Conservation (phyloP, 2,888 invertebrate genomes). For the Melipona bicolor region DNA sequence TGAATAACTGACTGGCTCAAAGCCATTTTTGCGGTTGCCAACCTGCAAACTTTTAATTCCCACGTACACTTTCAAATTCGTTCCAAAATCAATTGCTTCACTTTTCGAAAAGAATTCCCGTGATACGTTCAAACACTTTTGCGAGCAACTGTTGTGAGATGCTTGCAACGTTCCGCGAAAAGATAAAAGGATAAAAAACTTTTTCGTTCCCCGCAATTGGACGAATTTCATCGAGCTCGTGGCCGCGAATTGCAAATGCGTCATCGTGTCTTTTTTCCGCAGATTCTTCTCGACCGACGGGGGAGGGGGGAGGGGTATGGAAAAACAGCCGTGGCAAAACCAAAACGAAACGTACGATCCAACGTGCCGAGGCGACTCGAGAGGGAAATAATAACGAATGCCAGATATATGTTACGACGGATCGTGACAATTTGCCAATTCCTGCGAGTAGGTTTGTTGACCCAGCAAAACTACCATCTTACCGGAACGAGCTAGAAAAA, state of each 20-base stretch:
- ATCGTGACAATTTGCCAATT: slow-evolving; percentile 75
- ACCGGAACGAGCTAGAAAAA: slow-evolving; percentile 39
- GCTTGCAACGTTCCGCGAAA: slow-evolving; percentile 38
- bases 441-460: slow-evolving; percentile 73
- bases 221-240: slow-evolving; percentile 16
- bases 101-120: neutral
- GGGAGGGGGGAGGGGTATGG: fast-evolving
- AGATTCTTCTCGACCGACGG: neutral
- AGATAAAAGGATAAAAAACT: neutral
- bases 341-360: neutral
- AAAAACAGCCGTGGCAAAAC: too few species aligned
- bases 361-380: fast-evolving
- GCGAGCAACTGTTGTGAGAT: slow-evolving; percentile 26
- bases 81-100: too few species aligned
- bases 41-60: too few species aligned
- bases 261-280: neutral
- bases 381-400: slow-evolving; percentile 43
- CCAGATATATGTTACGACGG: slow-evolving; percentile 16
- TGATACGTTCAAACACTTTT: too few species aligned
- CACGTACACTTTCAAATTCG: too few species aligned
- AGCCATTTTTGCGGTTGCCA: too few species aligned
- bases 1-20: too few species aligned
- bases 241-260: slow-evolving; percentile 1
- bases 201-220: slow-evolving; percentile 20
- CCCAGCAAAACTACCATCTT: slow-evolving; percentile 71